Percentiles rank a stretch among this genome's conserved stretches.
These are phyloP conservation scores for Pedetes capensis DNA, from an alignment of 2,113 vertebrate species.

Conservation along the genomic window DNA sequence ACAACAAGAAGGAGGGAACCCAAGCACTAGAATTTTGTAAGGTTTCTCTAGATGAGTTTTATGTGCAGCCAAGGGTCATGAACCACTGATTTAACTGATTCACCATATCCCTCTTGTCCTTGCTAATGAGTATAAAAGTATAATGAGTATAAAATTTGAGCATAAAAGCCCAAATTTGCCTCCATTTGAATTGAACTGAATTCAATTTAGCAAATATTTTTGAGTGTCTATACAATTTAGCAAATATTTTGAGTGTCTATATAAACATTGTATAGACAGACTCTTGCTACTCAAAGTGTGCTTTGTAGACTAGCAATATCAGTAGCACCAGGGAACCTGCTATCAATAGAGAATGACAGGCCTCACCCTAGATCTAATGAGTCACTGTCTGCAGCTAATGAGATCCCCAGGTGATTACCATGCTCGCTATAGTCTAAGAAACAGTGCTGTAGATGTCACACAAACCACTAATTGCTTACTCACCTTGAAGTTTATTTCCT, in stretches of 20 bases:
- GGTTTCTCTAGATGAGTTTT: not conserved
- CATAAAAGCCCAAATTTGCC: not conserved
- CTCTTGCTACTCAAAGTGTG: not conserved
- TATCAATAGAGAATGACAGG: not conserved
- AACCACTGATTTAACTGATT: not conserved
- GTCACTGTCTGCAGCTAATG: not conserved
- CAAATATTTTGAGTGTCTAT: not conserved
- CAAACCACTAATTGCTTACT: not conserved
- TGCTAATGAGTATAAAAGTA: too few species aligned
- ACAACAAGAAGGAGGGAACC: not conserved
- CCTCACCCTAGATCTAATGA: not conserved
- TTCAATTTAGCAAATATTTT: not conserved
- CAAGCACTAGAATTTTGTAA: not conserved
- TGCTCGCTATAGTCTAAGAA: not conserved
- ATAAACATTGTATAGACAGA: not conserved
- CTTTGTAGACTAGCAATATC: not conserved
- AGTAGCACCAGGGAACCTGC: not conserved
- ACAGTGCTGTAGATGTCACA: not conserved
- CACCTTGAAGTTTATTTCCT: not conserved
- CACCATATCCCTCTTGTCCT: not conserved
- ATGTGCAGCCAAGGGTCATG: not conserved
- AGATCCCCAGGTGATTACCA: not conserved
- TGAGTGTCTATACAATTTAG: not conserved
- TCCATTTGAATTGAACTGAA: not conserved
- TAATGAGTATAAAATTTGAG: too few species aligned